Percentiles rank a stretch among this genome's conserved stretches.
phyloP scores from a whole-genome alignment of 2,113 vertebrate species.

The Rhea pennata region DNA sequence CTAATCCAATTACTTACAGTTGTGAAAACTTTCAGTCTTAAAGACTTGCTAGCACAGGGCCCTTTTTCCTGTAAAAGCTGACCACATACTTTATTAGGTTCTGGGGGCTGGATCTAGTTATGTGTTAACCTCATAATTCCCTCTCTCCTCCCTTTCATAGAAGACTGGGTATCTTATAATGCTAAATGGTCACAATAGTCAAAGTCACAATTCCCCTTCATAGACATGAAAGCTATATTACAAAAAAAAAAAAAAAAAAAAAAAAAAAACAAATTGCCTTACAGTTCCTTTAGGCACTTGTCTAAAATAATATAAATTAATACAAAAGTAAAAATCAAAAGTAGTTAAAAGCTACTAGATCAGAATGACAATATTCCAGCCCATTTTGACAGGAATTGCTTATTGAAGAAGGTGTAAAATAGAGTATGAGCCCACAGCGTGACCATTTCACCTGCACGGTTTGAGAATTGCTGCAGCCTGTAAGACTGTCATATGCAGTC shows the following conservation, averaged over 20 bases:
- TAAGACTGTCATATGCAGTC: not conserved
- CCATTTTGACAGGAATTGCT: not conserved
- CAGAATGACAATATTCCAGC: not conserved
- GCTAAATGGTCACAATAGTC: not conserved
- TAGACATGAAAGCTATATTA: not conserved
- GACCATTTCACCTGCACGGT: not conserved
- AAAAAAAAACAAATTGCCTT: not conserved
- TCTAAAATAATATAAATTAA: not conserved
- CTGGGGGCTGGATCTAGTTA: not conserved
- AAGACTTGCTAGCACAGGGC: not conserved
- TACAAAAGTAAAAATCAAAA: not conserved
- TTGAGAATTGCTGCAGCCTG: not conserved
- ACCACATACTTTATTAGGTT: constrained; percentile 2
- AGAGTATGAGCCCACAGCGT: not conserved
- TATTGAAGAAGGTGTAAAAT: not conserved
- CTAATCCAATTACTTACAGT: not conserved
- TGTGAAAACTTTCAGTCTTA: constrained; percentile 19
- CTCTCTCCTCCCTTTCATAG: not conserved
- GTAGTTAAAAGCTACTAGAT: not conserved
- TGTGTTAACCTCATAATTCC: not conserved
- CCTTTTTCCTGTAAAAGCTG: not conserved
- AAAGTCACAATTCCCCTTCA: not conserved
- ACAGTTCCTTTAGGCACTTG: not conserved
- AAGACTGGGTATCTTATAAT: not conserved
- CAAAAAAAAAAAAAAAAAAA: too few relatives aligned